phyloP scores from a whole-genome alignment of 1,140 invertebrate genomes.

The roundworm (Caenorhabditis elegans) region DNA sequence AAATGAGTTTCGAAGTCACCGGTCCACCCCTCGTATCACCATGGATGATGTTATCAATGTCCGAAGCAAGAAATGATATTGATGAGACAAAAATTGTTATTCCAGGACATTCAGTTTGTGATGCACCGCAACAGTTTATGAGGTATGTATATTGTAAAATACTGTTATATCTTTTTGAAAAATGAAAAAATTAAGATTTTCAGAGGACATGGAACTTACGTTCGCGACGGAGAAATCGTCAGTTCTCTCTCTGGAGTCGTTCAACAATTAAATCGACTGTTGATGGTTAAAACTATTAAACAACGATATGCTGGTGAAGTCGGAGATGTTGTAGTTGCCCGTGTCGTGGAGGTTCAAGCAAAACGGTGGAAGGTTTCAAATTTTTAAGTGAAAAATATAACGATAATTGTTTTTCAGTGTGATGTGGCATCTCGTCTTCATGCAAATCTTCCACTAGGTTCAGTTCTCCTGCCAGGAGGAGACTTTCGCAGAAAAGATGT shows the following conservation, averaged over 20 bases:
- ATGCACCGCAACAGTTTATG: conserved; percentile 27
- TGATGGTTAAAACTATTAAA: conserved; percentile 85
- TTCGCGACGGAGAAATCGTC: conserved; percentile 76
- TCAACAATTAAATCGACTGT: conserved; percentile 89
- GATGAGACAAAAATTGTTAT: not conserved
- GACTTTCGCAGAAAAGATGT: conserved; percentile 87
- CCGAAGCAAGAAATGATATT: not conserved
- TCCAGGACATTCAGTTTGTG: not conserved
- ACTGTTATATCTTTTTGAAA: not conserved
- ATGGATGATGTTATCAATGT: conserved; percentile 22
- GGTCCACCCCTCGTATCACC: not conserved
- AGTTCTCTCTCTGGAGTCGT: conserved; percentile 90
- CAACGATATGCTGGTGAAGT: conserved; percentile 81
- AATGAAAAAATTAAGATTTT: conserved; percentile 43
- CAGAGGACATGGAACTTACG: conserved; percentile 94
- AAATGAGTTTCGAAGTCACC: not conserved
- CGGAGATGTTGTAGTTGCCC: conserved; percentile 91
- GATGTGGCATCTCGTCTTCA: conserved; percentile 88
- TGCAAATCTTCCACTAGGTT: conserved; percentile 83
- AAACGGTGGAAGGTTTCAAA: conserved; percentile 79
- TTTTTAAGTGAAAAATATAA: not conserved
- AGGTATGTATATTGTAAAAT: not conserved
- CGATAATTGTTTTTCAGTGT: not conserved
- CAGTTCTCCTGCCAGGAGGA: conserved; percentile 93
- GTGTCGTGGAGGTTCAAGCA: conserved; percentile 83